These are phyloP conservation scores for Lutjanus campechanus DNA, from an alignment of 2,797 vertebrate genomes.

Conservation along the genomic window DNA sequence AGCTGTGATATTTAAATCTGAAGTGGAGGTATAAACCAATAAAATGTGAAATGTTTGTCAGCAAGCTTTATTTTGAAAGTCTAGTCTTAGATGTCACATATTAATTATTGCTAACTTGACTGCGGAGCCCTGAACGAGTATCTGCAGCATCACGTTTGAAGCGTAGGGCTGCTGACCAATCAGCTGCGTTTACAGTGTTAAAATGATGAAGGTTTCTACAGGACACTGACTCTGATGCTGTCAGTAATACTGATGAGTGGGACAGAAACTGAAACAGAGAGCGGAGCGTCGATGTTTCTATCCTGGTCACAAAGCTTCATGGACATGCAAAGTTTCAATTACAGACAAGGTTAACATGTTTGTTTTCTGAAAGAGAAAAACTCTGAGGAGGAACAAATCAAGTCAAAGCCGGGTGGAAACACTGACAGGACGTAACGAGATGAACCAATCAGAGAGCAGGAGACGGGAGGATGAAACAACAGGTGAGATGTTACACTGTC, in stretches of 20 bases:
- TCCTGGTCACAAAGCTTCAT: neutral
- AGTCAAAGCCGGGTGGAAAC: neutral
- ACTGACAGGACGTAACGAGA: too few species aligned
- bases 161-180: too few species aligned
- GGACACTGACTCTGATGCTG: neutral
- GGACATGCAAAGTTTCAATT: neutral
- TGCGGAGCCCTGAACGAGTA: too few species aligned
- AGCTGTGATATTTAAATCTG: too few species aligned
- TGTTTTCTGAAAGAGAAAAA: conserved; percentile 18
- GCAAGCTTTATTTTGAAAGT: too few species aligned
- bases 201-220: neutral
- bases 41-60: too few species aligned
- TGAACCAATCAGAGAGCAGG: too few species aligned
- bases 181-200: too few species aligned
- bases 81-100: too few species aligned
- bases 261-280: neutral
- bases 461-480: neutral
- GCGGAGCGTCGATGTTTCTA: neutral
- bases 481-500: conserved; percentile 1
- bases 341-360: neutral
- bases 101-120: too few species aligned
- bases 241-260: conserved; percentile 31
- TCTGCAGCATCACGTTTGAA: too few species aligned
- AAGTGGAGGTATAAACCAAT: too few species aligned
- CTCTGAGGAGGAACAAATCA: neutral